Base-by-base conservation (phyloP, 2,888 invertebrate species). In the Eupsilia transversa region DNA sequence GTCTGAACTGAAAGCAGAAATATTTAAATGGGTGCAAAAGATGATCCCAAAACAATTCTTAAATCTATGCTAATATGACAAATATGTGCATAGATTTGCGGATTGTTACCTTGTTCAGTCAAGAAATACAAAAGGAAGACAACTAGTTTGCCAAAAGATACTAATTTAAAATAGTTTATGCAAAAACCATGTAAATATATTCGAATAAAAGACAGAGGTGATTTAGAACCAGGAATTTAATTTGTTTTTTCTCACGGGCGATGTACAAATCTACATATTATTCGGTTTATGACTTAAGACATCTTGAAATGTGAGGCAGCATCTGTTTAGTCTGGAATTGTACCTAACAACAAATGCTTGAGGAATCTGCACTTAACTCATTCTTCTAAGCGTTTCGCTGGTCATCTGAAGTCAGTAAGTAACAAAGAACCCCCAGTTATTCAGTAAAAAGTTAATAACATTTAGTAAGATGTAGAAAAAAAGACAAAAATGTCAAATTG, bases 151-250 rank as follows among this genome's bases (percentile, higher is more conserved):
- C 63, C 6, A 59, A 72, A 71, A 67, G 38, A 70, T 59, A 54
- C 71, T 43, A 27, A 78, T 59, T 66, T 82, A 27, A 82, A 82
- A 80, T 78, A 82, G n/a, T 54, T 35, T 46, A 74, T n/a, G 79
- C 79, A 54, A 70, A 78, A 57, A 23, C 49, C 67, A 74, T 78
- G 82, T 14, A 69, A 80, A 80, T 69, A 46, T 82, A 82, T 78
- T 82, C 60, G 74, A 69, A 43, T 49, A 12, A 17, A 3, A 49
- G 27, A 52, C 72, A 43, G 2, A 41, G n/a, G 38, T 69, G 61
- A 69, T 82, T 73, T 66, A 49, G 20, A 63, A 57, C 1, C 14
- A 33, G 56, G 59, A 43, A 27, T 77, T 57, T 60, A 33, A 74
- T 79, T 66, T 35, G 56, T 33, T 52, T 43, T 23, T 80, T 77